These are phyloP conservation scores for Nylanderia fulva DNA, from an alignment of 1,140 invertebrate species.

Conservation along the genomic window DNA sequence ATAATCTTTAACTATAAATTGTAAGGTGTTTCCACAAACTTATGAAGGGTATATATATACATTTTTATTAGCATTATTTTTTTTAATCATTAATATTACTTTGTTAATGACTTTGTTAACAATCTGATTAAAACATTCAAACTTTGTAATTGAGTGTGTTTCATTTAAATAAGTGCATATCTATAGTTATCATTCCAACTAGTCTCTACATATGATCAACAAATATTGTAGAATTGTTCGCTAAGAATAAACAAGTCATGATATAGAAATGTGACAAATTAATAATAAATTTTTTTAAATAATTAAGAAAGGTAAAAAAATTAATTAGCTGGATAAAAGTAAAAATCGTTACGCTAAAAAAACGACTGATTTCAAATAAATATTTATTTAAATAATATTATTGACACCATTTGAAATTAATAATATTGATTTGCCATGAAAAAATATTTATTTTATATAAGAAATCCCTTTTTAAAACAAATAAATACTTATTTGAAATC, in stretches of 20 bases:
- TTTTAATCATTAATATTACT: neutral
- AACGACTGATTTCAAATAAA: no score
- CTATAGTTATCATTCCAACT: neutral
- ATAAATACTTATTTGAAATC: no score
- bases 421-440: no score
- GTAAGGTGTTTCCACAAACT: no score
- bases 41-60: no score
- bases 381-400: no score
- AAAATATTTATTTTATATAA: no score
- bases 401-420: no score
- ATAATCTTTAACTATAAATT: no score
- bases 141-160: neutral
- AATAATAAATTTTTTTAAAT: neutral
- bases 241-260: neutral
- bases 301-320: no score
- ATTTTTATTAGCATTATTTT: neutral
- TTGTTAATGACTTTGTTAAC: conserved; percentile 5
- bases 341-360: neutral
- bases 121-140: neutral
- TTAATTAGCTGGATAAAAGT: neutral
- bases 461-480: no score
- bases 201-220: no score
- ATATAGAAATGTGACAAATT: neutral
- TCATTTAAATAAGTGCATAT: neutral
- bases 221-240: neutral